Evolutionary conservation across 92 coral and sea anemone genomes (phyloP).

Genomic region (Phenganax marumi): DNA sequence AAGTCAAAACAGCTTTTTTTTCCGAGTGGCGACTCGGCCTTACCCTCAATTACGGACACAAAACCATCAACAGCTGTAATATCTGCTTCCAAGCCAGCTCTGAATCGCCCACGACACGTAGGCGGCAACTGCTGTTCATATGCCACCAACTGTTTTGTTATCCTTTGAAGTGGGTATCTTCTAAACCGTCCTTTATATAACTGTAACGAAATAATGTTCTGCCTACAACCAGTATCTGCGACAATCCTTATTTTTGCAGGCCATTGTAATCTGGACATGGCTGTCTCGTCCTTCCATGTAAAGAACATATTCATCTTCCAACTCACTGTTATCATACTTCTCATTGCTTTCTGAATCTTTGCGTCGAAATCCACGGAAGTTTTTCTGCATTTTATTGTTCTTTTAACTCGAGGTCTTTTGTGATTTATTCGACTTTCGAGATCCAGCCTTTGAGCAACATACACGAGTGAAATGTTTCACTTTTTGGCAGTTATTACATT

Average conservation of each 20-base stretch:
- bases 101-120: constrained; percentile 30
- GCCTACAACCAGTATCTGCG: constrained; percentile 8
- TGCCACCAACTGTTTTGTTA: constrained; percentile 42
- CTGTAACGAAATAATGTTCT: constrained; percentile 36
- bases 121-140: no score
- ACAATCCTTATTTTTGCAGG: constrained; percentile 31
- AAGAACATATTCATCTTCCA: no score
- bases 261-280: not conserved
- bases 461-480: no score
- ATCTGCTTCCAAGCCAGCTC: constrained; percentile 27
- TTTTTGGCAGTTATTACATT: no score
- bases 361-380: no score
- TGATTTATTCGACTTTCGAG: not conserved
- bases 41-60: constrained; percentile 49
- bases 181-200: constrained; percentile 42
- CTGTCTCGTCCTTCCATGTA: constrained; percentile 28
- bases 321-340: not conserved
- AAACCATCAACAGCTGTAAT: not conserved
- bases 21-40: constrained; percentile 21
- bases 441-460: no score
- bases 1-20: no score
- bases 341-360: not conserved
- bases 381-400: no score
- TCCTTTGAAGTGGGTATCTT: constrained; percentile 4
- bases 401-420: no score